Conservation (phyloP, 2,113 vertebrate genomes). For the Choloepus hoffmanni region DNA sequence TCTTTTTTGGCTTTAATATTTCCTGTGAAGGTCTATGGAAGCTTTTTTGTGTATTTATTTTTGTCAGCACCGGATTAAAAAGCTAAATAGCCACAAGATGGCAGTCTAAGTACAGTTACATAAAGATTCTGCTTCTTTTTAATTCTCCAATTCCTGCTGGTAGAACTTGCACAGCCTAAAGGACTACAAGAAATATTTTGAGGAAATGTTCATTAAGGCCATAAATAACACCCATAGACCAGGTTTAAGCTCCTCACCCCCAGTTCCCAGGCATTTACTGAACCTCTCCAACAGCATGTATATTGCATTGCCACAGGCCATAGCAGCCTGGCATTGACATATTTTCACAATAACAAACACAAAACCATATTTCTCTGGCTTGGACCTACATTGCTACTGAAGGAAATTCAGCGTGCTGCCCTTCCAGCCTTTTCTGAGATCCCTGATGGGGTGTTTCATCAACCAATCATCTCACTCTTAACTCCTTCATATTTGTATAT, state of each 20-base stretch:
- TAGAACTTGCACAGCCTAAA: not conserved
- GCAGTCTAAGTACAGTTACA: constrained; percentile 58
- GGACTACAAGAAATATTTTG: not conserved
- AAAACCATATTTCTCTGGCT: not conserved
- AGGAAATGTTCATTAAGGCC: not conserved
- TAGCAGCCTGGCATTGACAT: not conserved
- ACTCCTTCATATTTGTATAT: not conserved
- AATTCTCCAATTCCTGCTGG: not conserved
- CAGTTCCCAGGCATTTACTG: not conserved
- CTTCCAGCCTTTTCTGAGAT: not conserved
- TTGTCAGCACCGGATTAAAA: not conserved
- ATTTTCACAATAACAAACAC: not conserved
- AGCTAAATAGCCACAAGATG: constrained; percentile 74
- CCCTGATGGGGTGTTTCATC: too few species aligned
- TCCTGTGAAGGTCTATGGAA: not conserved
- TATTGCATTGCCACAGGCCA: not conserved
- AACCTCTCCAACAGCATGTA: not conserved
- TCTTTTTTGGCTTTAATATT: not conserved
- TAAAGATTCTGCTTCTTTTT: not conserved
- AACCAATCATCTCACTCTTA: not conserved
- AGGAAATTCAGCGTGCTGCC: not conserved
- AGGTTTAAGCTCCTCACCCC: not conserved
- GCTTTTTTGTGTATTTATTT: not conserved
- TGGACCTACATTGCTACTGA: not conserved
- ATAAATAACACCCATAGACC: not conserved